phyloP scores from a whole-genome alignment of 2,797 vertebrate species.

The Malacoraja senta region DNA sequence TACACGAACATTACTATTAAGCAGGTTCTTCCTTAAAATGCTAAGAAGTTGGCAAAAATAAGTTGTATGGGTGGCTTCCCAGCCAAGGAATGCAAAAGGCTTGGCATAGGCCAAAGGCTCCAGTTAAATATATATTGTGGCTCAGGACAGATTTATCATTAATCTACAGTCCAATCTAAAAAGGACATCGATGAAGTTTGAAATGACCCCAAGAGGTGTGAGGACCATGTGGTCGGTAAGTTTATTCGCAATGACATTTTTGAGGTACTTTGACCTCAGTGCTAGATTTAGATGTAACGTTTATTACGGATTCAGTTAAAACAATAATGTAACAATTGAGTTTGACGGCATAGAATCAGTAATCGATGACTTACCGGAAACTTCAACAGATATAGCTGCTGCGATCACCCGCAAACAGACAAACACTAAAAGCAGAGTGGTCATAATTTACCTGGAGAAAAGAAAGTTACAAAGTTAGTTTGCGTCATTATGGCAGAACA shows the following conservation, averaged over 20 bases:
- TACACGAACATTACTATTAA: background rate
- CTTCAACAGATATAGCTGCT: conserved; percentile 56
- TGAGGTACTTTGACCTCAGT: background rate
- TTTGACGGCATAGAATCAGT: background rate
- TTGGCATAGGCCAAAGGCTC: background rate
- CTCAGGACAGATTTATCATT: background rate
- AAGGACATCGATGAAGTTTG: background rate
- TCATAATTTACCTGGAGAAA: conserved; percentile 76
- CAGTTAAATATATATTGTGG: background rate
- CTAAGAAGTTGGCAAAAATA: background rate
- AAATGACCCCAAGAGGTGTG: background rate
- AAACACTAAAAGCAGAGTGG: conserved; percentile 75
- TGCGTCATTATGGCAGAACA: rapidly evolving
- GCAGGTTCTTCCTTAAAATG: background rate
- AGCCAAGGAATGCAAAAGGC: background rate
- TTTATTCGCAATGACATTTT: background rate
- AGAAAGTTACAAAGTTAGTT: conserved; percentile 42
- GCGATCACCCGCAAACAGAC: conserved; percentile 70
- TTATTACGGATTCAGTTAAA: background rate
- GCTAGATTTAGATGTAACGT: too few species aligned
- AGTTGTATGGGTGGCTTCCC: background rate
- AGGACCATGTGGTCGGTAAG: background rate
- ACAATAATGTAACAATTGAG: background rate
- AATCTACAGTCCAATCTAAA: background rate
- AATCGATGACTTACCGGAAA: conserved; percentile 60